These are phyloP conservation scores for Diplogasteroides magnus DNA, from an alignment of 1,140 invertebrate genomes.

Conservation along the genomic window DNA sequence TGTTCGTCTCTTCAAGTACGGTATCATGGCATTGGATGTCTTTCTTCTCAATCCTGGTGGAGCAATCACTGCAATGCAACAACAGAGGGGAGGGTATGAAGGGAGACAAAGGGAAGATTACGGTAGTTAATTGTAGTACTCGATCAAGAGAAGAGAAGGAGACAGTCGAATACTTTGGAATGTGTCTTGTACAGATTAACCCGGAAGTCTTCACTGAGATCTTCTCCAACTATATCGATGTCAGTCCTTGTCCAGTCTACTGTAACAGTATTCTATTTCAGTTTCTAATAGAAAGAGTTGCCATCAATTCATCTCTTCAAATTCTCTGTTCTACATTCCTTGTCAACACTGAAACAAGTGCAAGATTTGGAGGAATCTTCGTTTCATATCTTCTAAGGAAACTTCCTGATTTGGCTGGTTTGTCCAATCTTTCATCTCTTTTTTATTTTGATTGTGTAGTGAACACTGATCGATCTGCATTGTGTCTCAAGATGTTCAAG, in stretches of 20 bases:
- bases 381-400: conserved; percentile 17
- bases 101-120: background rate
- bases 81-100: conserved; percentile 4
- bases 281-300: conserved; percentile 25
- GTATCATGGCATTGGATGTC: conserved; percentile 29
- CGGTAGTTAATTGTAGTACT: background rate
- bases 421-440: conserved; percentile 9
- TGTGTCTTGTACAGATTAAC: conserved; percentile 22
- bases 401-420: conserved; percentile 14
- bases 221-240: conserved; percentile 19
- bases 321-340: background rate
- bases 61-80: background rate
- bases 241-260: too few relatives aligned
- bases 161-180: conserved; percentile 19
- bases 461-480: conserved; percentile 20
- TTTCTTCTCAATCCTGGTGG: conserved; percentile 11
- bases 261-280: background rate
- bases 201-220: conserved; percentile 25
- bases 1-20: conserved; percentile 20
- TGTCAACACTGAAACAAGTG: conserved; percentile 1
- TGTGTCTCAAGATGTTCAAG: conserved; percentile 35
- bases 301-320: conserved; percentile 1
- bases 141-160: conserved; percentile 26
- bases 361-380: conserved; percentile 19
- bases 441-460: conserved; percentile 5